Base-by-base conservation (phyloP, 2,797 vertebrate species). In the Xiphorhynchus erythropygius region DNA sequence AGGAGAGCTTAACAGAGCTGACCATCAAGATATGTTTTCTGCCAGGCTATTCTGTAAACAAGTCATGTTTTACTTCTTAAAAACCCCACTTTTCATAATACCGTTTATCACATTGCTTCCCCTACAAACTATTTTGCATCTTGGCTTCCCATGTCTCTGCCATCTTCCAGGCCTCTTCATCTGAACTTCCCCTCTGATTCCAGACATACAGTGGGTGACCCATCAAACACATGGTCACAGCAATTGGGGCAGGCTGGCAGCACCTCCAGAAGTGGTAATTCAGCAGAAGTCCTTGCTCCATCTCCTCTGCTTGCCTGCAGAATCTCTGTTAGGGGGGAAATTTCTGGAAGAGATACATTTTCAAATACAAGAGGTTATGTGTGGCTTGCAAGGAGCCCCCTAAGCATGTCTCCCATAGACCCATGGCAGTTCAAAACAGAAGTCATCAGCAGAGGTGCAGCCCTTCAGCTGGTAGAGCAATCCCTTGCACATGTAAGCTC, bases 201-300 rank as follows among this genome's bases (percentile, higher is more conserved):
- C 44, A 52, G 18, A 37, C 0, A 0, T 4, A 10, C 19, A 52
- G 18, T 69, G 68, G 14, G 25, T 33, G 42, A 83, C 32, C 39
- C 32, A 19, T 63, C 4, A 11, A 52, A 70, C 47, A n/a, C 2
- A 7, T 12, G 37, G 27, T 67, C 24, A 17, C 24, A 73, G 23
- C 67, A 39, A 44, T 19, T 1, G 1, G 16, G 12, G 4, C 52
- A 33, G 35, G 33, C 52, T 67, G 57, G 62, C 41, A 77, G 53
- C n/a, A 24, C 39, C 8, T 39, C 30, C 35, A 23, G 9, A 50
- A 55, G 32, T 55, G 35, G n/a, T 44, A 79, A 41, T 80, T 65
- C 63, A 50, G 56, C 5, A 4, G 2, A 74, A 70, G 42, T 32
- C 33, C 52, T 89, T 55, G 28, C 28, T 83, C 39, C 10, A 9